phyloP scores from a whole-genome alignment of 2,888 invertebrate genomes.

The Lissocephala sabroskyi region DNA sequence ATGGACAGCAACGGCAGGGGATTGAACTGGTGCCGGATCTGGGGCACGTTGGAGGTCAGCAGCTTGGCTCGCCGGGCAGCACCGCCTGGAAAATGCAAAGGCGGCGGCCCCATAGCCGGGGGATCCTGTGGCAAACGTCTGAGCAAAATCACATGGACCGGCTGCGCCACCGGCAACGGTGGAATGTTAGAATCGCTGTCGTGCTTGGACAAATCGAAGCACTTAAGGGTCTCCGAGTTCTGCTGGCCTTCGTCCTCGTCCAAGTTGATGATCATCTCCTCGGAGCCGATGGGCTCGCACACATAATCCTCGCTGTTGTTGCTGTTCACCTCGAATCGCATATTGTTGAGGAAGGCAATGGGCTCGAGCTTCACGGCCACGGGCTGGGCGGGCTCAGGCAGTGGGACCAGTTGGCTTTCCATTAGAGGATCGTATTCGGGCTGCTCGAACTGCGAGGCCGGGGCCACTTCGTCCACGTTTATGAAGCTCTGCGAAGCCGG shows the following conservation, averaged over 20 bases:
- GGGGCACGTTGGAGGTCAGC: no score
- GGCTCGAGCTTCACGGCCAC: slow-evolving; percentile 30
- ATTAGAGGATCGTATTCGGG: slow-evolving; percentile 29
- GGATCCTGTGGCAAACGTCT: no score
- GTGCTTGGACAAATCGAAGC: neutral
- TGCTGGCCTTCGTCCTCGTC: slow-evolving; percentile 12
- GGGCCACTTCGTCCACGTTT: slow-evolving; percentile 18
- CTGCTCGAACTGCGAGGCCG: slow-evolving; percentile 14
- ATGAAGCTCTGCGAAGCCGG: no score
- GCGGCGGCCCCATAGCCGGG: no score
- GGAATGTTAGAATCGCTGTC: neutral
- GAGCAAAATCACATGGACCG: no score
- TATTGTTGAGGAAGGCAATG: slow-evolving; percentile 22
- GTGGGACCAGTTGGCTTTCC: neutral
- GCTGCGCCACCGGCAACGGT: no score
- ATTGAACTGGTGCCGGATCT: no score
- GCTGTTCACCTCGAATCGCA: slow-evolving; percentile 26
- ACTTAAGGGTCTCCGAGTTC: neutral
- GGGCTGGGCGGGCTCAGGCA: neutral
- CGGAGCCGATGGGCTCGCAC: slow-evolving; percentile 21
- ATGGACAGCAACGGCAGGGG: no score
- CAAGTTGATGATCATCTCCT: slow-evolving; percentile 34
- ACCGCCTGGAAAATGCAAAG: no score
- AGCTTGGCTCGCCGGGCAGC: no score
- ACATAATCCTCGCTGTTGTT: slow-evolving; percentile 1